A percentile compares a stretch with the other conserved stretches of the same genome.
These are phyloP conservation scores for Astreopora myriophthalma DNA, from an alignment of 64 coral and sea anemone species.

Conservation along the genomic window DNA sequence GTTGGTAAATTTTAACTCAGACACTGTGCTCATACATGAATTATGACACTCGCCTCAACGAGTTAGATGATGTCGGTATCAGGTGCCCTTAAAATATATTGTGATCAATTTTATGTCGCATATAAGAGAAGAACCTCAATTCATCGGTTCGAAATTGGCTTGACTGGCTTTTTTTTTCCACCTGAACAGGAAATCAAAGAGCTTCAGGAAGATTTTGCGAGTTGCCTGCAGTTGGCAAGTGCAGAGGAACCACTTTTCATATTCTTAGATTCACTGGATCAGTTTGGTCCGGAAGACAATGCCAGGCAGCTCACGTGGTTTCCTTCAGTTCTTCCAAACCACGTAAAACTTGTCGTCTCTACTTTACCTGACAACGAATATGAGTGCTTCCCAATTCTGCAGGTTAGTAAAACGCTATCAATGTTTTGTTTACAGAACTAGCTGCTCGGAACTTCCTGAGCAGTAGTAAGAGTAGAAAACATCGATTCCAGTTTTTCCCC, in stretches of 20 bases:
- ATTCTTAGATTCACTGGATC: constrained; percentile 85
- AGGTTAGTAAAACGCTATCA: constrained; percentile 24
- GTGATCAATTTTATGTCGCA: too few relatives aligned
- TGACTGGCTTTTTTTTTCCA: neutral
- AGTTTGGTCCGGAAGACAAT: constrained; percentile 83
- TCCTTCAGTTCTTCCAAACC: constrained; percentile 72
- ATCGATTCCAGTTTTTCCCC: too few relatives aligned
- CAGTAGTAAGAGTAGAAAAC: too few relatives aligned
- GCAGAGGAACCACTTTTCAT: constrained; percentile 72
- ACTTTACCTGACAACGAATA: constrained; percentile 76
- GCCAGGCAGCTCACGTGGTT: constrained; percentile 81
- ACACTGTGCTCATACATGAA: too few relatives aligned
- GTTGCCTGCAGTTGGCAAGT: constrained; percentile 65
- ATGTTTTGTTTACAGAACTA: neutral
- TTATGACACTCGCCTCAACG: too few relatives aligned
- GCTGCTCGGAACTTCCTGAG: too few relatives aligned
- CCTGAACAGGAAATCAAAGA: constrained; percentile 77
- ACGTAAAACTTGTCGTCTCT: constrained; percentile 78
- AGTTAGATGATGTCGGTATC: too few relatives aligned
- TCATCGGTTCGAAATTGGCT: neutral
- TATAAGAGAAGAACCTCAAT: neutral
- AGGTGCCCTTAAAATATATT: too few relatives aligned
- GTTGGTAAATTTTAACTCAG: too few relatives aligned
- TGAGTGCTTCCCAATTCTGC: constrained; percentile 80
- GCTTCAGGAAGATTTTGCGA: constrained; percentile 75